phyloP scores from a whole-genome alignment of 2,888 invertebrate species.

The Lithophane socia region DNA sequence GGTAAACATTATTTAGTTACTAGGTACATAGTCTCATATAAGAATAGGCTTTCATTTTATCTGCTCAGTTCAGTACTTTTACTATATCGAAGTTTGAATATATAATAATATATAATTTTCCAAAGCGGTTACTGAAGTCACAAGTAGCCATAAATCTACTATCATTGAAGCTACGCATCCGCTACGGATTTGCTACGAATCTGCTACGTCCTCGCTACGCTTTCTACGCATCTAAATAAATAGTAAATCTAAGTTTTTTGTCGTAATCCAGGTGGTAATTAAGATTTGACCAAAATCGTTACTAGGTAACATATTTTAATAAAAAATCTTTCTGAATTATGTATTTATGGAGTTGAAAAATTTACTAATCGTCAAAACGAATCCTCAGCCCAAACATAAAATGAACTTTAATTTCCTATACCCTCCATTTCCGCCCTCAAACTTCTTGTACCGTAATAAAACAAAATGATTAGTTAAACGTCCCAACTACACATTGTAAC shows the following conservation, averaged over 20 bases:
- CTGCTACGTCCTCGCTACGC: background rate
- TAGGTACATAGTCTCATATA: constrained; percentile 19
- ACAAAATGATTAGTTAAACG: constrained; percentile 57
- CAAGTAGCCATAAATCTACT: background rate
- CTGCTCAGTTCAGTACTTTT: background rate
- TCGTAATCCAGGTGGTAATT: background rate
- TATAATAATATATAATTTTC: too few relatives aligned
- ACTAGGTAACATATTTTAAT: background rate
- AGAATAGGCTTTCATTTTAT: constrained; percentile 21
- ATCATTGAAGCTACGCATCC: background rate
- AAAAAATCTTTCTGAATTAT: background rate
- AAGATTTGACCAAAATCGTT: background rate
- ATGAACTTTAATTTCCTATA: constrained; percentile 33
- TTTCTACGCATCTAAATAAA: background rate
- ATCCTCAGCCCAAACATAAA: background rate
- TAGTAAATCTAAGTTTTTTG: too few relatives aligned
- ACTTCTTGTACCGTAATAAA: constrained; percentile 45
- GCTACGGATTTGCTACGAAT: background rate
- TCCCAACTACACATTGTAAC: constrained; percentile 54
- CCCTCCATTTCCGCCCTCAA: constrained; percentile 30
- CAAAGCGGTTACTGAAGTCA: background rate
- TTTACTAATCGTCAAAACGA: background rate
- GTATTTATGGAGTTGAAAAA: background rate
- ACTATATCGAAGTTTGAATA: background rate
- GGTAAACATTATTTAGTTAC: constrained; percentile 37